Evolutionary conservation across 2,113 vertebrate genomes (phyloP), one percentile per base, ranked within the genome.

Genomic region (Cyprinus carpio): DNA sequence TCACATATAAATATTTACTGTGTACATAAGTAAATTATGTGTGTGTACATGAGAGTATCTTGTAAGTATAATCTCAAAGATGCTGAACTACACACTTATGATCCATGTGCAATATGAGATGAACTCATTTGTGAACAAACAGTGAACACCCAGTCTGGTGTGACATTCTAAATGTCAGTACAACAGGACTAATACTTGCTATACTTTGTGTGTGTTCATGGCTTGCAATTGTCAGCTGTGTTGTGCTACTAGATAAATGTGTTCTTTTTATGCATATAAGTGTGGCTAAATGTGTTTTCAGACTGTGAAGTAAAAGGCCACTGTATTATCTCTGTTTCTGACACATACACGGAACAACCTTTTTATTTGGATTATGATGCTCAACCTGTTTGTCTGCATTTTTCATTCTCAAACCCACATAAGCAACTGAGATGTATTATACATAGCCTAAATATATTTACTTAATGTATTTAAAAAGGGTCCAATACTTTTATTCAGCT

Each of bases 351-450:
- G 15, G 82, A 85, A 87, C 18, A 76, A 13, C 49, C 46, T 25
- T 23, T 78, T 84, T 54, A 18, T 82, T 46, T 86, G 18, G 67
- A 69, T 34, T 60, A 16, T 64, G 49, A 84, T 46, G 40, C 75
- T 46, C 27, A 94, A 94, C 94, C 90, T 83, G 94, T 92, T 87
- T 37, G 60, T 87, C 94, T 82, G 71, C 92, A 95, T 94, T 93
- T 90, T 72, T 81, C 25, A 34, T 82, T 40, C 10, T 27, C 11
- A 8, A 64, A 80, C 40, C 13, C n/a, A 27, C 15, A 46, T 46
- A 43, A 64, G 37, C n/a, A 18, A 40, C 4, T 15, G 2, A 13
- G 76, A 60, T 34, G 7, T 13, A 60, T 60, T 77, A 29, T 23
- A 20, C 1, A 34, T 23, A 37, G 34, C 34, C 34, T 4, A 0